Evolutionary conservation across 2,113 vertebrate genomes (phyloP), one percentile per base, ranked within the genome.

Genomic region (Chaetorhynchus papuensis): DNA sequence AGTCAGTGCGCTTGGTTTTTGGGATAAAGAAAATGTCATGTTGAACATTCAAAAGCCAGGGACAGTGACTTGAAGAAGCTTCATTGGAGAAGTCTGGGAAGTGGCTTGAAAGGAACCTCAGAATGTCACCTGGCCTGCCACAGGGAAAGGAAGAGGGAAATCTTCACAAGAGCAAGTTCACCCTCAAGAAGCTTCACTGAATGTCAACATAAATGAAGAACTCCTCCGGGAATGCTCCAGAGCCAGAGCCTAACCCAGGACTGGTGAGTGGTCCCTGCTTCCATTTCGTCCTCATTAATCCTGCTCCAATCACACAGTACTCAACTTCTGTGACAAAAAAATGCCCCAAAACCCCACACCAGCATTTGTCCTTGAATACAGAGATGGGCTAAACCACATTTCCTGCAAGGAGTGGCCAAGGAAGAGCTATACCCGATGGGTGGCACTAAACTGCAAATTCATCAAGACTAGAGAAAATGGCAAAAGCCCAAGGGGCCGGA

Each of bases 301-400:
- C 66, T 9, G 7, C 27, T 52, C 30, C 72, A 61, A 11, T 9
- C 45, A 59, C 2, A 1, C 4, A 57, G 7, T 5, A 37, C 87
- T 22, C 71, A 87, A 71, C 33, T 61, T 37, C 19, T 60, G 23
- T 6, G 39, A 7, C 13, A 6, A 31, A 44, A 30, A n/a, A 76
- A 4, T 1, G 0, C 5, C 5, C 19, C 49, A 6, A 57, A 22
- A 12, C 21, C 22, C 45, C 39, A 18, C 9, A 21, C 4, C 17
- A 72, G 57, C 22, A 47, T 35, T 39, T 6, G 8, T 54, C 6
- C 5, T 28, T 42, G 74, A 44, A 56, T 6, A 77, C 6, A 61
- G 53, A 65, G 30, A 74, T 4, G 15, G 30, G 53, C 49, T 45
- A 37, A 68, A 71, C 11, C 31, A 24, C n/a, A 33, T 6, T n/a